phyloP scores from a whole-genome alignment of 2,797 vertebrate genomes.

The Delichon dasypus region DNA sequence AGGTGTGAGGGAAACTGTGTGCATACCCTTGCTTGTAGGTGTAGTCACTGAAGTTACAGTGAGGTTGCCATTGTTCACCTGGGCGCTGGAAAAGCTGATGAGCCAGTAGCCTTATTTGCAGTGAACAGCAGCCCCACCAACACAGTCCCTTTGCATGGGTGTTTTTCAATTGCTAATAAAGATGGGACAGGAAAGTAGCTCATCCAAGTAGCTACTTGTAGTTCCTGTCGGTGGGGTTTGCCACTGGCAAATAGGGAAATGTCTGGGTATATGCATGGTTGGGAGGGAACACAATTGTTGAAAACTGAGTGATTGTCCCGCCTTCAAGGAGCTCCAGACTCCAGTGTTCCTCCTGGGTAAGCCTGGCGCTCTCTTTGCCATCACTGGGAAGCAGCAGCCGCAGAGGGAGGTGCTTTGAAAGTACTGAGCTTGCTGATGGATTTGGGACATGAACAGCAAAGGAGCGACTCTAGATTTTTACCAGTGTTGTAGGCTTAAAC shows the following conservation, averaged over 20 bases:
- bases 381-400: not conserved
- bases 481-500: not conserved
- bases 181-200: not conserved
- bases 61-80: not conserved
- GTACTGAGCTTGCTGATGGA: conserved; percentile 4
- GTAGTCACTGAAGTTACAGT: not conserved
- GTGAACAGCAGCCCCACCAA: not conserved
- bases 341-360: not conserved
- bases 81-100: not conserved
- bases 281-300: not conserved
- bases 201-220: not conserved
- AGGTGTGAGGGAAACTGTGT: not conserved
- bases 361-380: not conserved
- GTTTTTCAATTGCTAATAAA: not conserved
- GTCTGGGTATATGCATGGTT: not conserved
- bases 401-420: not conserved
- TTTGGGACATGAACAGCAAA: not conserved
- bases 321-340: not conserved
- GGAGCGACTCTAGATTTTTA: not conserved
- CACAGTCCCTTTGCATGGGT: not conserved
- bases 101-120: not conserved
- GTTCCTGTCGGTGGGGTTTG: not conserved
- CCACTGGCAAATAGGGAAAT: not conserved
- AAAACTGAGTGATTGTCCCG: not conserved
- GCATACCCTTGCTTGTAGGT: not conserved